phyloP scores from a whole-genome alignment of 2,888 invertebrate species.

The Chaetoderma sp. region DNA sequence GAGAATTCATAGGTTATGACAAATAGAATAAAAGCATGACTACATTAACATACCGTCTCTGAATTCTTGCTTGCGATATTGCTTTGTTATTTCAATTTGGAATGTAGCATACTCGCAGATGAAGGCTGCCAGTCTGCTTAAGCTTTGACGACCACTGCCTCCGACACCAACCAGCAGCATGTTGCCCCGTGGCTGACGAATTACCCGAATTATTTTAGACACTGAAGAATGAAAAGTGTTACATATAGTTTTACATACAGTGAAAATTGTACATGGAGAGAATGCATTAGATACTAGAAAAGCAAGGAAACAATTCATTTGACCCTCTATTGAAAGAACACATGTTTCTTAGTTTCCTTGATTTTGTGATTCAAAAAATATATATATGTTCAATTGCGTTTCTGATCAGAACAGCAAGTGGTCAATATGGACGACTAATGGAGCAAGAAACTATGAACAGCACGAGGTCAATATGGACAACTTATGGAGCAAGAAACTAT shows the following conservation, averaged over 20 bases:
- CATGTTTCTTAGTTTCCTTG: too few relatives aligned
- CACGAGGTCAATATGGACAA: conserved; percentile 84
- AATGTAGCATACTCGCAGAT: conserved; percentile 84
- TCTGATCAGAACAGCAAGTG: too few relatives aligned
- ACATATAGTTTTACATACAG: too few relatives aligned
- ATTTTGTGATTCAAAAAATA: too few relatives aligned
- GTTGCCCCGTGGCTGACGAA: conserved; percentile 86
- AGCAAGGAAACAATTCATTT: not conserved
- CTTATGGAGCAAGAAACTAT: conserved; percentile 82
- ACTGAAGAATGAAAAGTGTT: conserved; percentile 71
- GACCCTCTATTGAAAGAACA: too few relatives aligned
- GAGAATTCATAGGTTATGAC: too few relatives aligned
- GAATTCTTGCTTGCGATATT: conserved; percentile 81
- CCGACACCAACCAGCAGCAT: conserved; percentile 87
- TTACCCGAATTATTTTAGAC: conserved; percentile 83
- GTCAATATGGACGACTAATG: too few relatives aligned
- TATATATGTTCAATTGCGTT: too few relatives aligned
- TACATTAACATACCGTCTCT: conserved; percentile 69
- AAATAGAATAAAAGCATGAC: too few relatives aligned
- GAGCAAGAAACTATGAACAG: conserved; percentile 83
- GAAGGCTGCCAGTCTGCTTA: conserved; percentile 82
- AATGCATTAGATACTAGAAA: too few relatives aligned
- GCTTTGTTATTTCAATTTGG: conserved; percentile 84
- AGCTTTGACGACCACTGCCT: conserved; percentile 86
- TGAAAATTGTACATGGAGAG: not conserved